Conservation (phyloP, 2,797 vertebrate genomes). For the Enteromius thamalakanensis region DNA sequence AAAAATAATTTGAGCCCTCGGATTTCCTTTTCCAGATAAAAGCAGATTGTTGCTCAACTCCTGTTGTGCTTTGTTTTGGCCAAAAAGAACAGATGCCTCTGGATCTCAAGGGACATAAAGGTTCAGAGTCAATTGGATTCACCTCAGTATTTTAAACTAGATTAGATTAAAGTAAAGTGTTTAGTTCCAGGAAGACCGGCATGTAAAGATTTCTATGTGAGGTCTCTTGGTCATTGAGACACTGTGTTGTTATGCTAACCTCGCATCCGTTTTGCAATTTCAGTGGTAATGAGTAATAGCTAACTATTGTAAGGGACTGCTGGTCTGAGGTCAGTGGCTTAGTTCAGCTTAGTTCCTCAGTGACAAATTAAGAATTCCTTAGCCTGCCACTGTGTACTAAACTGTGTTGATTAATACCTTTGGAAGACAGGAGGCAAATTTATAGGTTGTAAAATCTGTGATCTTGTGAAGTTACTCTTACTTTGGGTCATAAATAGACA, state of each 20-base stretch:
- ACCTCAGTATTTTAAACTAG: conserved; percentile 45
- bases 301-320: conserved; percentile 33
- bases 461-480: conserved; percentile 69
- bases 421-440: conserved; percentile 59
- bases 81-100: conserved; percentile 37
- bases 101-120: conserved; percentile 37
- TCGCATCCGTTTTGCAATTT: conserved; percentile 7
- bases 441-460: conserved; percentile 64
- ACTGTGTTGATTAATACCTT: conserved; percentile 73
- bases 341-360: conserved; percentile 12
- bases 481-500: conserved; percentile 63
- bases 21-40: conserved; percentile 37
- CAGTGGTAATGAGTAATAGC: conserved; percentile 22
- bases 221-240: conserved; percentile 27
- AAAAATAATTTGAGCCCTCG: not conserved
- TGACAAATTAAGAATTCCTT: conserved; percentile 49
- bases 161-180: conserved; percentile 46
- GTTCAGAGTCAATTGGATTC: conserved; percentile 41
- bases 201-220: conserved; percentile 33
- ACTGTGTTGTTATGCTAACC: conserved; percentile 36
- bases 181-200: conserved; percentile 28
- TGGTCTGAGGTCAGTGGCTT: conserved; percentile 34
- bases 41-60: conserved; percentile 7
- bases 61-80: conserved; percentile 14
- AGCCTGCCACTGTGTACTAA: conserved; percentile 68